These are phyloP conservation scores for Polypedilum vanderplanki DNA, from an alignment of 1,140 invertebrate species.

Conservation along the genomic window DNA sequence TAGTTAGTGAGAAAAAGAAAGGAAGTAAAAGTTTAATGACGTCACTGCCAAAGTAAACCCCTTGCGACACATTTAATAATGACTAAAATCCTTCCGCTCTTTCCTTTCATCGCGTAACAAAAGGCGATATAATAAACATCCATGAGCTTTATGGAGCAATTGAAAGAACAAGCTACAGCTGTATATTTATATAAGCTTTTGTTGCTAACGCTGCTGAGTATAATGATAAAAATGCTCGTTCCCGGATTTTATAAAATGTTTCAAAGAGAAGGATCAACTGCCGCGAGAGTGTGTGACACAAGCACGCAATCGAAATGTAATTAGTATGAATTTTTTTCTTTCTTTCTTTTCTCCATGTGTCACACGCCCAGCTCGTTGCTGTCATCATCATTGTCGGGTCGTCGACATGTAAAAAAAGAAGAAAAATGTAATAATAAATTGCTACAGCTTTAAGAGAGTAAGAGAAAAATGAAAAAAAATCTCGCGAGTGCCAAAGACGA, in stretches of 20 bases:
- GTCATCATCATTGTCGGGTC: too few species aligned
- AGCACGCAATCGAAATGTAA: not conserved
- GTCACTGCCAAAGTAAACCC: not conserved
- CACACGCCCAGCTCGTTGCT: too few species aligned
- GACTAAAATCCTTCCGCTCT: too few species aligned
- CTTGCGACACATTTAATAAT: too few species aligned
- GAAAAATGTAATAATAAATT: too few species aligned
- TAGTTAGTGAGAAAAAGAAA: too few species aligned
- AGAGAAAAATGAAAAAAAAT: too few species aligned
- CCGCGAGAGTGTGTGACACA: not conserved
- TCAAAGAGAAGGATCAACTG: not conserved
- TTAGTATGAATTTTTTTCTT: not conserved
- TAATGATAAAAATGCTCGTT: not conserved
- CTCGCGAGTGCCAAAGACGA: too few species aligned
- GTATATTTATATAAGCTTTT: not conserved
- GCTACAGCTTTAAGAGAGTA: too few species aligned
- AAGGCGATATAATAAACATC: not conserved
- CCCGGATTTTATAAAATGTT: not conserved
- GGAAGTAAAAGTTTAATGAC: not conserved
- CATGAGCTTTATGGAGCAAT: not conserved
- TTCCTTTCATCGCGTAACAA: too few species aligned
- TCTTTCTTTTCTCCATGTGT: too few species aligned
- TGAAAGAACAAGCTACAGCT: not conserved
- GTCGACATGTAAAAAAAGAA: too few species aligned
- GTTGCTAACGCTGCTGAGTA: not conserved